Percentiles rank a stretch among this genome's conserved stretches.
These are phyloP conservation scores for Caenorhabditis panamensis DNA, from an alignment of 2,888 invertebrate genomes.

Conservation along the genomic window DNA sequence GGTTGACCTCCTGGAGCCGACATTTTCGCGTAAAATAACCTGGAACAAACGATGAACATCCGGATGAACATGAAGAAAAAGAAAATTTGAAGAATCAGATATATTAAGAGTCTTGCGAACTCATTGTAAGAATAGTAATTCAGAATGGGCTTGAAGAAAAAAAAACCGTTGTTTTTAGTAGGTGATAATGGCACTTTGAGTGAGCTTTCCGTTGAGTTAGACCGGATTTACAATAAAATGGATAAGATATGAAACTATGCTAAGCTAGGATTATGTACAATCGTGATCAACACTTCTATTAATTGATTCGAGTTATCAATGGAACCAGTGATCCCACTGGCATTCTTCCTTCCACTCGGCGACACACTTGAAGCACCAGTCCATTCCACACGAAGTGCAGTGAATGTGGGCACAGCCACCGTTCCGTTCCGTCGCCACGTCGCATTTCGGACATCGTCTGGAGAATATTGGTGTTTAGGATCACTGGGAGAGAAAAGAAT, in stretches of 20 bases:
- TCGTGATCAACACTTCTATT: too few species aligned
- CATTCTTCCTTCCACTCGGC: conserved; percentile 74
- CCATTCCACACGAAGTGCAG: conserved; percentile 72
- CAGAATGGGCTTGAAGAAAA: not conserved
- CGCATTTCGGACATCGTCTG: conserved; percentile 75
- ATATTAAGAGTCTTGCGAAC: conserved; percentile 1
- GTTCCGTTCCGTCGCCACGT: conserved; percentile 71
- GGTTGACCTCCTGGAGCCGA: conserved; percentile 40
- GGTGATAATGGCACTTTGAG: conserved; percentile 1
- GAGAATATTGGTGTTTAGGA: not conserved
- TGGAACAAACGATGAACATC: not conserved
- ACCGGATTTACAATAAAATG: not conserved
- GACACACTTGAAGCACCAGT: conserved; percentile 76
- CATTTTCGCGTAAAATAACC: conserved; percentile 32
- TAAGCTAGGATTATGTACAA: conserved; percentile 17
- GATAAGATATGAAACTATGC: not conserved
- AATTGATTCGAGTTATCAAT: conserved; percentile 2
- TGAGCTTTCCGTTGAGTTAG: not conserved
- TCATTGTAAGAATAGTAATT: not conserved
- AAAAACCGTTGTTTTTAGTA: not conserved
- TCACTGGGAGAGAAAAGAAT: too few species aligned
- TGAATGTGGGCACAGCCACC: conserved; percentile 80
- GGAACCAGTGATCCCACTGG: conserved; percentile 80
- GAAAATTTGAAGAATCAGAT: too few species aligned
- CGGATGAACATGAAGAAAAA: too few species aligned